A percentile compares a stretch with the other conserved stretches of the same genome.
These are phyloP conservation scores for Spheniscus humboldti DNA, from an alignment of 2,797 vertebrate species.

Conservation along the genomic window DNA sequence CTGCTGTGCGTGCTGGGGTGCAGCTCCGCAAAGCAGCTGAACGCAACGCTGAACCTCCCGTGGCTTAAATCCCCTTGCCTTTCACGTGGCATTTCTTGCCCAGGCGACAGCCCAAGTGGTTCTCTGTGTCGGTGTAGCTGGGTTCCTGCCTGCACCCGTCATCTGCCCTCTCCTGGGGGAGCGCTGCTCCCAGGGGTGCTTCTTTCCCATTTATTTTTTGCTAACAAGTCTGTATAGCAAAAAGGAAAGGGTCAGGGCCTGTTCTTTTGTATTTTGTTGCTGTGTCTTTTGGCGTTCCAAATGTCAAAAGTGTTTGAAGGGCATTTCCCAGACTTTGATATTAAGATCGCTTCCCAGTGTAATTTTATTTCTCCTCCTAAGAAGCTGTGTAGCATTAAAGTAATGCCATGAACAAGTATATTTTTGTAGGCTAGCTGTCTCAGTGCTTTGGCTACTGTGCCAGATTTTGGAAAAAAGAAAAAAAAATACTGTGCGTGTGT, in stretches of 20 bases:
- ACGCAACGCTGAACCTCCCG: rapidly evolving
- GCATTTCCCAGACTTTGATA: not conserved
- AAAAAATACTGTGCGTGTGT: rapidly evolving
- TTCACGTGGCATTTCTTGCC: not conserved
- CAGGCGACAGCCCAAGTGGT: not conserved
- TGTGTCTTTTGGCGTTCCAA: not conserved
- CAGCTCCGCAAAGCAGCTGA: not conserved
- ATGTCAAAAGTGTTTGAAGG: not conserved
- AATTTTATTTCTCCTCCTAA: not conserved
- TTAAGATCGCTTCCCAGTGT: not conserved
- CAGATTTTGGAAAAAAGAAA: too few species aligned
- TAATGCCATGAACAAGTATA: too few species aligned
- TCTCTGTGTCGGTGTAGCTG: rapidly evolving
- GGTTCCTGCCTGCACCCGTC: not conserved
- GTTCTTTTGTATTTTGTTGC: not conserved
- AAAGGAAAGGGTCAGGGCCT: not conserved
- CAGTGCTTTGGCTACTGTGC: not conserved
- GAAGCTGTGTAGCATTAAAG: not conserved
- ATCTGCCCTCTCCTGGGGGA: not conserved
- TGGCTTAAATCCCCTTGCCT: not conserved
- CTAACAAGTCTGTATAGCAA: not conserved
- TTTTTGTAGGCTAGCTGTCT: not conserved
- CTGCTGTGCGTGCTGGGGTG: not conserved
- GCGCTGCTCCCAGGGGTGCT: not conserved
- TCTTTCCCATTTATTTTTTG: not conserved